A percentile compares a stretch with the other conserved stretches of the same genome.
Evolutionary conservation across 2,113 vertebrate species (phyloP).

Genomic region (Synodontis membranacea): DNA sequence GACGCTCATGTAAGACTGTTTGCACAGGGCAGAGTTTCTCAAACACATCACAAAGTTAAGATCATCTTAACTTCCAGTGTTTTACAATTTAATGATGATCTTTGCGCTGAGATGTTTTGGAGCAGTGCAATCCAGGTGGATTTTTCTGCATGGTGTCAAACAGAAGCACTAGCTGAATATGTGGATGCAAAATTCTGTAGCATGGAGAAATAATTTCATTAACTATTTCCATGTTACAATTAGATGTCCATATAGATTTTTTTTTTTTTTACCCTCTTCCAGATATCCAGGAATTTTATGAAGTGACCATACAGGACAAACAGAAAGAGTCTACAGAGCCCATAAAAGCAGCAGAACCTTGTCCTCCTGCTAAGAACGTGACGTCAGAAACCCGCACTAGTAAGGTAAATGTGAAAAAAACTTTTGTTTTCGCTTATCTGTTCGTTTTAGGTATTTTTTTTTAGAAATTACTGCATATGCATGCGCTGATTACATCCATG

Average conservation of each 20-base stretch:
- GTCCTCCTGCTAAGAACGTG: conserved; percentile 75
- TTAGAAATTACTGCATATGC: neutral
- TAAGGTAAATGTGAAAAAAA: conserved; percentile 71
- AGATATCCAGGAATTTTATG: conserved; percentile 92
- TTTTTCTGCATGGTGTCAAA: neutral
- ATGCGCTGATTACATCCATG: neutral
- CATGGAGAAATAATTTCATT: neutral
- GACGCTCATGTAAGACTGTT: neutral
- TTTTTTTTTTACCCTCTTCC: conserved; percentile 18
- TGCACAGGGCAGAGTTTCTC: neutral
- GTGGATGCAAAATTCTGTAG: neutral
- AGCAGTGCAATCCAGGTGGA: neutral
- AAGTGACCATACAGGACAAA: conserved; percentile 85
- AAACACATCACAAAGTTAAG: neutral
- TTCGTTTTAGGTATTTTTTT: neutral
- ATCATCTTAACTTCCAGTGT: neutral
- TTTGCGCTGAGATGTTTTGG: neutral
- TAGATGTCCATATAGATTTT: neutral
- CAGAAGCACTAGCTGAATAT: neutral
- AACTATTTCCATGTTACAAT: neutral
- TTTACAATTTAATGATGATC: neutral
- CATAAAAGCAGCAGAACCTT: conserved; percentile 70
- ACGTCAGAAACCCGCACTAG: conserved; percentile 74
- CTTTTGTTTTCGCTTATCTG: neutral
- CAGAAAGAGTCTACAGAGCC: conserved; percentile 74